Conservation (phyloP, 2,113 vertebrate genomes). For the Tragelaphus buxtoni region DNA sequence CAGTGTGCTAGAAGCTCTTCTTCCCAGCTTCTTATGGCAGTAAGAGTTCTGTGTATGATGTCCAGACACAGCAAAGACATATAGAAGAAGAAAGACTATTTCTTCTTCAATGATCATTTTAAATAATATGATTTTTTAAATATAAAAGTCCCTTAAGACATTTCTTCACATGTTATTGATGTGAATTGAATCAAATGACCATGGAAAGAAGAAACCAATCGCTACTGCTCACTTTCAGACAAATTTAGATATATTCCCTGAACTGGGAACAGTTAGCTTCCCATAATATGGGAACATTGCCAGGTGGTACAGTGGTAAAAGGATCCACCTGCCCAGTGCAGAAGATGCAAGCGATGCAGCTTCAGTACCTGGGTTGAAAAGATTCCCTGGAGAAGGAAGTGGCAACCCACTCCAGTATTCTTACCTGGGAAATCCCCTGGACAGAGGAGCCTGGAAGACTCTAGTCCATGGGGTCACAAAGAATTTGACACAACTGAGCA, state of each 20-base stretch:
- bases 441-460: neutral
- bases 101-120: neutral
- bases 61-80: neutral
- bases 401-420: neutral
- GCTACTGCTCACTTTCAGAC: neutral
- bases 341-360: too few species aligned
- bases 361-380: rapidly evolving
- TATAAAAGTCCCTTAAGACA: neutral
- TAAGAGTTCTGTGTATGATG: neutral
- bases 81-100: neutral
- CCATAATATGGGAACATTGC: neutral
- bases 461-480: neutral
- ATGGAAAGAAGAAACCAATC: neutral
- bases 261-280: neutral
- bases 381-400: neutral
- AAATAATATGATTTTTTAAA: neutral
- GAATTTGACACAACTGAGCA: neutral
- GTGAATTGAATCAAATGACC: neutral
- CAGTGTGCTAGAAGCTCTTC: neutral
- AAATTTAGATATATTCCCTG: neutral
- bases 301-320: neutral
- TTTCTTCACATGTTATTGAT: neutral
- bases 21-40: neutral
- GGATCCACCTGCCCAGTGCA: neutral
- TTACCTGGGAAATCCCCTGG: neutral